Evolutionary conservation across 1,140 invertebrate genomes (phyloP).

Genomic region (Chionoecetes opilio): DNA sequence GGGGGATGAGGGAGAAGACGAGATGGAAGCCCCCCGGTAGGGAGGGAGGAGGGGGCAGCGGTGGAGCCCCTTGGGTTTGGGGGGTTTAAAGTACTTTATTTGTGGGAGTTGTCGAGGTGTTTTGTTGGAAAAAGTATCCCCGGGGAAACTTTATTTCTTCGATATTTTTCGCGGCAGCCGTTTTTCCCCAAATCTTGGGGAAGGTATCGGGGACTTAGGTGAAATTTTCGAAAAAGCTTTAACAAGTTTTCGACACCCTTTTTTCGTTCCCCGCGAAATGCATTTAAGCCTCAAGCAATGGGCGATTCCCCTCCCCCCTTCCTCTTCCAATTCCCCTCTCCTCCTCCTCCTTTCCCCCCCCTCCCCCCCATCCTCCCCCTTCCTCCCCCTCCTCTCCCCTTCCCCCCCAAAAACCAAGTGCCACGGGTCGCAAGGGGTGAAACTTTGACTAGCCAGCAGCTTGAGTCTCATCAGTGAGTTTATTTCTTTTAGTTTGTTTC

Average conservation of each 20-base stretch:
- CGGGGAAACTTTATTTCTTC: slow-evolving; percentile 8
- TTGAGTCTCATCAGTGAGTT: not conserved
- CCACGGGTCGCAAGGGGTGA: too few species aligned
- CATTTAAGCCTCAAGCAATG: slow-evolving; percentile 20
- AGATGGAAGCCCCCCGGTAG: too few species aligned
- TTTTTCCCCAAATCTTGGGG: slow-evolving; percentile 25
- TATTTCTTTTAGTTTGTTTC: not conserved
- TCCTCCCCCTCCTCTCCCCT: too few species aligned
- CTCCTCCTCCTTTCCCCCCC: not conserved
- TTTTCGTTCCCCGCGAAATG: slow-evolving; percentile 1
- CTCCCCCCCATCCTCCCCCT: not conserved
- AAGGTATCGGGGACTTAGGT: slow-evolving; percentile 25
- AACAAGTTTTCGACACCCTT: slow-evolving; percentile 28
- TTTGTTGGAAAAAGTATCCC: slow-evolving; percentile 43
- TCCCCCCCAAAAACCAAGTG: too few species aligned
- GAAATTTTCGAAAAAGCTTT: slow-evolving; percentile 30
- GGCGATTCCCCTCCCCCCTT: not conserved
- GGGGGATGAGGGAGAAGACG: not conserved
- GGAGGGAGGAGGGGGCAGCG: not conserved
- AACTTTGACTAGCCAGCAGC: not conserved
- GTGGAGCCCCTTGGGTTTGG: slow-evolving; percentile 38
- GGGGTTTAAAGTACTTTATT: slow-evolving; percentile 55
- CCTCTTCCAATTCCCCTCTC: not conserved
- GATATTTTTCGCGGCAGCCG: slow-evolving; percentile 34
- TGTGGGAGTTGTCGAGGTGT: slow-evolving; percentile 49